A percentile compares a stretch with the other conserved stretches of the same genome.
phyloP scores from a whole-genome alignment of 2,888 invertebrate genomes.

The Caenorhabditis plicata region DNA sequence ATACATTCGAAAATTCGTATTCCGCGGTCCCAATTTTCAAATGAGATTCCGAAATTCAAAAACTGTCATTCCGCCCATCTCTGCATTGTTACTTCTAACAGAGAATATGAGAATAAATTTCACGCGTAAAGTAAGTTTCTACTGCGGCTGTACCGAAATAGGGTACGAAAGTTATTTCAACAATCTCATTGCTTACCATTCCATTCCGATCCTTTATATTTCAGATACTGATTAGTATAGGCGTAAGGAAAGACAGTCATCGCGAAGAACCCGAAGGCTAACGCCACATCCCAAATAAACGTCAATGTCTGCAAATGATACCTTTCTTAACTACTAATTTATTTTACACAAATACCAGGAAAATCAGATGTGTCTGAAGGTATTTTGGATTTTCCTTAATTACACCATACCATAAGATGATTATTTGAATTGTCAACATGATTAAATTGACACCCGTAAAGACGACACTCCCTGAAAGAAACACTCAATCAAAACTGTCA shows the following conservation, averaged over 20 bases:
- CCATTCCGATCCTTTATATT: slow-evolving; percentile 41
- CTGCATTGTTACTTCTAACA: too few relatives aligned
- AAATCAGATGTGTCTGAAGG: slow-evolving; percentile 37
- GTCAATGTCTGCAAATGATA: slow-evolving; percentile 33
- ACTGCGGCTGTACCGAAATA: too few relatives aligned
- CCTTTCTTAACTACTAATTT: too few relatives aligned
- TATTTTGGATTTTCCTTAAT: slow-evolving; percentile 30
- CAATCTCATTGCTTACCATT: slow-evolving; percentile 19
- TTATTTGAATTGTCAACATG: slow-evolving; percentile 34
- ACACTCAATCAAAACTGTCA: neutral
- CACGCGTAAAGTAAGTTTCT: too few relatives aligned
- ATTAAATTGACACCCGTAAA: slow-evolving; percentile 38
- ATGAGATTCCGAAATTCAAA: too few relatives aligned
- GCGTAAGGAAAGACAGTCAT: slow-evolving; percentile 35
- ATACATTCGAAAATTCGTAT: too few relatives aligned
- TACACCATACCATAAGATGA: slow-evolving; percentile 29
- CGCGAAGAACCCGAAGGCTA: slow-evolving; percentile 30
- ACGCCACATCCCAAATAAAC: slow-evolving; percentile 30
- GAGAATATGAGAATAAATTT: too few relatives aligned
- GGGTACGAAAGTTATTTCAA: too few relatives aligned
- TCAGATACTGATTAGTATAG: slow-evolving; percentile 29
- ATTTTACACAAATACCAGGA: slow-evolving; percentile 13
- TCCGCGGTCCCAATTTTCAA: too few relatives aligned
- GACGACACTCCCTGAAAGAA: slow-evolving; percentile 36
- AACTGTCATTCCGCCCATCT: too few relatives aligned